Conservation (phyloP, 2,888 invertebrate genomes). For the Thumatha senex region DNA sequence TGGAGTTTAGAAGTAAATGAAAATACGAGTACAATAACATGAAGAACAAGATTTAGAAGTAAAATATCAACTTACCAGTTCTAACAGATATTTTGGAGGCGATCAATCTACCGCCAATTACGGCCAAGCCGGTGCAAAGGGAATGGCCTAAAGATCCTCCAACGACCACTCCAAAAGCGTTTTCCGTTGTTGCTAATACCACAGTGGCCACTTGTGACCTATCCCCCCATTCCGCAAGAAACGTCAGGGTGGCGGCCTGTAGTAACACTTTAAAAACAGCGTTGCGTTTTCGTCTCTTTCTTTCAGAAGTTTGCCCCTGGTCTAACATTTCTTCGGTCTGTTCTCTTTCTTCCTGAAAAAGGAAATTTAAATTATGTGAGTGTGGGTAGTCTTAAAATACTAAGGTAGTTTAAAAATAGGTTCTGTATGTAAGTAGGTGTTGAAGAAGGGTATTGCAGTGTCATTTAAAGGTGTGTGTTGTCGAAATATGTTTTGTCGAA, state of each 20-base stretch:
- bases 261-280: constrained; percentile 91
- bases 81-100: constrained; percentile 98
- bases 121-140: constrained; percentile 98
- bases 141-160: constrained; percentile 98
- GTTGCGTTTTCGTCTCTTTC: constrained; percentile 86
- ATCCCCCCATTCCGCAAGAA: constrained; percentile 99
- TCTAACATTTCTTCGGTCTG: constrained; percentile 97
- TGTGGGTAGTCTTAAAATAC: no score
- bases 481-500: no score
- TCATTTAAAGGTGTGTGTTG: no score
- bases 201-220: constrained; percentile 97
- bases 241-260: constrained; percentile 97
- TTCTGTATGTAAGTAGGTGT: no score
- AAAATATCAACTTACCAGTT: constrained; percentile 23
- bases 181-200: constrained; percentile 97
- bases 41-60: no score
- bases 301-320: constrained; percentile 88
- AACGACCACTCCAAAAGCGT: constrained; percentile 96
- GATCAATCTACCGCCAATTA: constrained; percentile 97
- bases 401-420: no score
- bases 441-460: no score
- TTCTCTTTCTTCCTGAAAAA: constrained; percentile 94
- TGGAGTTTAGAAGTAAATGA: no score
- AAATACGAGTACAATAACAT: no score
- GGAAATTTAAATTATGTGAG: no score